A percentile compares a stretch with the other conserved stretches of the same genome.
Conservation (phyloP, 2,888 invertebrate genomes). For the Nipponacmea schrenckii region DNA sequence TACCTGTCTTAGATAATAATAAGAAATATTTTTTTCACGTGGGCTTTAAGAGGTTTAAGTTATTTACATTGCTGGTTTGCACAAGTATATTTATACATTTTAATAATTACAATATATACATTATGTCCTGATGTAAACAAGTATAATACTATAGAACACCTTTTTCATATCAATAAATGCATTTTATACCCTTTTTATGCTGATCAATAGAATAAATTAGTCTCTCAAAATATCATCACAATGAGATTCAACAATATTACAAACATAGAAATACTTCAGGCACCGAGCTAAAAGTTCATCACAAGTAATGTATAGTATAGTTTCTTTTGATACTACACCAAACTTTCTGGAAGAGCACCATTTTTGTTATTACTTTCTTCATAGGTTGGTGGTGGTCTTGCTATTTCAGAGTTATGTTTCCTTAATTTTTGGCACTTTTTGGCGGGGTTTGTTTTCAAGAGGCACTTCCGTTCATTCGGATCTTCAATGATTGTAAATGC, state of each 20-base stretch:
- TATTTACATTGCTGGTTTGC: no score
- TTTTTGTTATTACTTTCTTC: not conserved
- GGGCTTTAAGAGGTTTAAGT: no score
- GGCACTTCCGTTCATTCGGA: conserved; percentile 6
- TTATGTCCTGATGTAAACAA: no score
- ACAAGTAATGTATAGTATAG: not conserved
- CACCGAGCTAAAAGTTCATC: not conserved
- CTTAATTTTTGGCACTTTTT: not conserved
- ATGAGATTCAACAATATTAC: not conserved
- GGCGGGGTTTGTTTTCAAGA: not conserved
- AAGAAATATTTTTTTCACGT: no score
- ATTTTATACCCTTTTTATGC: no score
- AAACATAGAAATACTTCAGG: not conserved
- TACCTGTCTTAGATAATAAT: no score
- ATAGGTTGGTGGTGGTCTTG: not conserved
- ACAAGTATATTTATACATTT: no score
- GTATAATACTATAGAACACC: no score
- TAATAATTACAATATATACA: no score
- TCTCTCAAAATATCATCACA: no score
- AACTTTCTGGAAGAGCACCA: not conserved
- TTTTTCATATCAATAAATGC: no score
- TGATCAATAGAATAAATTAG: no score
- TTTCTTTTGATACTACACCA: not conserved
- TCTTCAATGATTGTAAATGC: conserved; percentile 2
- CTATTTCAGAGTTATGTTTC: not conserved